Percentiles rank a stretch among this genome's conserved stretches.
phyloP scores from a whole-genome alignment of 1,140 invertebrate genomes.

The Maconellicoccus hirsutus region DNA sequence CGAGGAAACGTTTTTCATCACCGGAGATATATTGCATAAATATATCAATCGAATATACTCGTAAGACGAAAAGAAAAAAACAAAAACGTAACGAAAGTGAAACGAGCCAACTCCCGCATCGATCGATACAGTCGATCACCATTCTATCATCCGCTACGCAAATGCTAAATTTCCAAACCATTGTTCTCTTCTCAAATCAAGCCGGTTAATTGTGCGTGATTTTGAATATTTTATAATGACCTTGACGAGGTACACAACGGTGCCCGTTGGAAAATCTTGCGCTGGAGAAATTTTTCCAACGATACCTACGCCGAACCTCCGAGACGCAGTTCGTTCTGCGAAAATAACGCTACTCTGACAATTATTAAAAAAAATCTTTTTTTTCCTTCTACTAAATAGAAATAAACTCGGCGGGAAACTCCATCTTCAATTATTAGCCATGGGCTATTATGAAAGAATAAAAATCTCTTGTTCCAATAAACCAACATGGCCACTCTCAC shows the following conservation, averaged over 20 bases:
- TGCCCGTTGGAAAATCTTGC: background rate
- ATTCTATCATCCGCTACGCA: background rate
- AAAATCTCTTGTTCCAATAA: conserved; percentile 10
- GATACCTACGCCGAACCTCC: background rate
- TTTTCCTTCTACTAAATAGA: conserved; percentile 20
- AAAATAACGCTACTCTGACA: background rate
- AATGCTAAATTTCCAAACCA: conserved; percentile 3
- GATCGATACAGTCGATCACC: background rate
- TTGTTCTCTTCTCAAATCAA: conserved; percentile 9
- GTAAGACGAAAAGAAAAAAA: too few species aligned
- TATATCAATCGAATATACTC: too few species aligned
- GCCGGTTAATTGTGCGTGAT: conserved; percentile 11
- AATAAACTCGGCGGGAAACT: conserved; percentile 5
- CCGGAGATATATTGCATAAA: too few species aligned
- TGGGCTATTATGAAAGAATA: conserved; percentile 3
- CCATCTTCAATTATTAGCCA: background rate
- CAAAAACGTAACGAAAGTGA: too few species aligned
- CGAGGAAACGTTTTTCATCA: too few species aligned
- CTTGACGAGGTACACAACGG: conserved; percentile 1
- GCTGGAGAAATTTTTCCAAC: background rate
- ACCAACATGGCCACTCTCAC: background rate
- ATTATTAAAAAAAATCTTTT: background rate
- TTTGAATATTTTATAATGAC: conserved; percentile 18
- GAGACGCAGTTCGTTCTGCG: background rate
- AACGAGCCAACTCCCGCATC: background rate